These are phyloP conservation scores for Pantherophis alleghaniensis DNA, from an alignment of 2,797 vertebrate genomes.

Conservation along the genomic window DNA sequence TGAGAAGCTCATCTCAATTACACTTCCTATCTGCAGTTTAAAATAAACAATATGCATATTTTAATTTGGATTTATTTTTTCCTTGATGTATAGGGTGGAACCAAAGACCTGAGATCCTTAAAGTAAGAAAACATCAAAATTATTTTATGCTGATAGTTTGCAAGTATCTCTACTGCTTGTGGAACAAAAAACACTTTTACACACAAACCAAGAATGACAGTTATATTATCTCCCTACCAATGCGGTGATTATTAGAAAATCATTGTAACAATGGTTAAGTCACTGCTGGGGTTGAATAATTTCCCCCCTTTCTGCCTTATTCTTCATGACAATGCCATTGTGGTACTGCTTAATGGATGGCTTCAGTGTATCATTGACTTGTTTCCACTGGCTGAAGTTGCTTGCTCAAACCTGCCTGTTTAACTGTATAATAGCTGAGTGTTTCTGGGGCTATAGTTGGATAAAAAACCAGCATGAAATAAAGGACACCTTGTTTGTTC, in stretches of 20 bases:
- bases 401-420: background rate
- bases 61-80: background rate
- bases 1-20: background rate
- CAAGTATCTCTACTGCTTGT: background rate
- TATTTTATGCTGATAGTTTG: background rate
- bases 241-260: background rate
- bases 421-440: background rate
- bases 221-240: background rate
- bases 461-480: background rate
- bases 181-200: background rate
- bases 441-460: background rate
- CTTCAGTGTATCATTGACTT: background rate
- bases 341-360: background rate
- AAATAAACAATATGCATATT: background rate
- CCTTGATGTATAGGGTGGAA: background rate
- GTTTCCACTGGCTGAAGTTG: background rate
- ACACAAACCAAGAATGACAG: background rate
- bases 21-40: background rate
- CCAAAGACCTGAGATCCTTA: slow-evolving; percentile 15
- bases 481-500: background rate
- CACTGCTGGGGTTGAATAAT: background rate
- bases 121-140: slow-evolving; percentile 21
- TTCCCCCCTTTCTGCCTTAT: background rate
- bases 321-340: background rate
- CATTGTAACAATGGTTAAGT: background rate